These are phyloP conservation scores for Alligator sinensis DNA, from an alignment of 2,113 vertebrate species.

Conservation along the genomic window DNA sequence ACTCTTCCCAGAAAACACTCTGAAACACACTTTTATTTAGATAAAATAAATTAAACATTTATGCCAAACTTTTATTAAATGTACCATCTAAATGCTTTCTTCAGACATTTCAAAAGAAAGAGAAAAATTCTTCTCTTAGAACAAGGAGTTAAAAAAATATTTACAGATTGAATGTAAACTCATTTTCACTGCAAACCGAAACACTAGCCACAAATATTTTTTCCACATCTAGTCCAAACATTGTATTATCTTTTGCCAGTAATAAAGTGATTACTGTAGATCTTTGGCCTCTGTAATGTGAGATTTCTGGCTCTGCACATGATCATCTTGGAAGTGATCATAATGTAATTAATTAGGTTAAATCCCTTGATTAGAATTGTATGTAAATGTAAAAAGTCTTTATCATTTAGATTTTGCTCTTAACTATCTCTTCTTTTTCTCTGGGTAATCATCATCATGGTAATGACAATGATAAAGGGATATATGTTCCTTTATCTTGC, in stretches of 20 bases:
- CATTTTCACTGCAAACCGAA: background rate
- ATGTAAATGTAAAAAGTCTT: conserved; percentile 34
- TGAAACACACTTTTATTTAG: background rate
- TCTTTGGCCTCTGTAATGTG: background rate
- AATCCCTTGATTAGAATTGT: conserved; percentile 52
- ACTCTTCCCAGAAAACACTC: background rate
- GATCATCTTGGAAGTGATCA: conserved; percentile 22
- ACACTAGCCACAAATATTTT: background rate
- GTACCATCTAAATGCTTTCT: background rate
- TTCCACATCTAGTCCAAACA: background rate
- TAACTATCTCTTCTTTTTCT: conserved; percentile 36
- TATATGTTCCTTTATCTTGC: conserved; percentile 59
- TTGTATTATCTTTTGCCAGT: background rate
- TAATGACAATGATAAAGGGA: conserved; percentile 29
- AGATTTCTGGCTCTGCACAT: conserved; percentile 35
- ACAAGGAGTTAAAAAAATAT: background rate
- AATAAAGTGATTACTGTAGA: background rate
- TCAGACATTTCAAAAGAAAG: background rate
- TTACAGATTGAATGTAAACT: background rate
- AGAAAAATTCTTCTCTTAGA: background rate
- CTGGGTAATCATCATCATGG: conserved; percentile 50
- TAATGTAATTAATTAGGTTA: conserved; percentile 39
- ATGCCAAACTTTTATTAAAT: background rate
- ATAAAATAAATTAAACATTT: background rate
- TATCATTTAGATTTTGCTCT: conserved; percentile 30